phyloP scores from a whole-genome alignment of 1,140 invertebrate genomes.

The Hesperophylax magnus region DNA sequence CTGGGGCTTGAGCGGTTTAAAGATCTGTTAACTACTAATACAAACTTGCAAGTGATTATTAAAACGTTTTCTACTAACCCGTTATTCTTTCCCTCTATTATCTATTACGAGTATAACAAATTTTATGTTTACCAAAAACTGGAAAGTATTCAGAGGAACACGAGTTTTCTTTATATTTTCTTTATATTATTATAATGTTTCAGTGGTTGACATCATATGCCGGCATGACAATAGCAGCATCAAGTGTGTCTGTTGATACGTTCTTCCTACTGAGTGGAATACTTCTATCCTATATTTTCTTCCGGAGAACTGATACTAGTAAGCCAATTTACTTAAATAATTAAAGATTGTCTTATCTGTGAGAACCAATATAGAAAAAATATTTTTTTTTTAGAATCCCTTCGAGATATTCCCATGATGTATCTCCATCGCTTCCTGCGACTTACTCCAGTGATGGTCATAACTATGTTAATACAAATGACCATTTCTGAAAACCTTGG shows the following conservation, averaged over 20 bases:
- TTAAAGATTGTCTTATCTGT: too few relatives aligned
- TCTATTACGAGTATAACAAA: too few relatives aligned
- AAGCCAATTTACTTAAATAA: not conserved
- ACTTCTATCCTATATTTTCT: slow-evolving; percentile 68
- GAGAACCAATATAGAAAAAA: too few relatives aligned
- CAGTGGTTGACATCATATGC: slow-evolving; percentile 59
- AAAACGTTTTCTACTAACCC: too few relatives aligned
- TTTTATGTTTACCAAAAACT: too few relatives aligned
- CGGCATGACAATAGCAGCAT: slow-evolving; percentile 61
- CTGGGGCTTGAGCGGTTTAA: too few relatives aligned
- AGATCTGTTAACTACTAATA: too few relatives aligned
- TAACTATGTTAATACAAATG: slow-evolving; percentile 72
- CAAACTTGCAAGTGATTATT: too few relatives aligned
- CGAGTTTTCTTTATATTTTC: too few relatives aligned
- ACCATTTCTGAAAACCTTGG: too few relatives aligned
- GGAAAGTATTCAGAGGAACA: not conserved
- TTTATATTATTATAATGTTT: too few relatives aligned
- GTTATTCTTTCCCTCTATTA: too few relatives aligned
- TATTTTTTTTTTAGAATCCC: not conserved
- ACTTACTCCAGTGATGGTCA: slow-evolving; percentile 74
- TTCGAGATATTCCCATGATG: not conserved
- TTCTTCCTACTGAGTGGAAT: slow-evolving; percentile 75
- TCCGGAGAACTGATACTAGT: slow-evolving; percentile 10
- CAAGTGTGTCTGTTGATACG: slow-evolving; percentile 70
- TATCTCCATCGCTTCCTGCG: slow-evolving; percentile 24